Evolutionary conservation across 2,797 vertebrate genomes (phyloP).

Genomic region (Typhlichthys subterraneus): DNA sequence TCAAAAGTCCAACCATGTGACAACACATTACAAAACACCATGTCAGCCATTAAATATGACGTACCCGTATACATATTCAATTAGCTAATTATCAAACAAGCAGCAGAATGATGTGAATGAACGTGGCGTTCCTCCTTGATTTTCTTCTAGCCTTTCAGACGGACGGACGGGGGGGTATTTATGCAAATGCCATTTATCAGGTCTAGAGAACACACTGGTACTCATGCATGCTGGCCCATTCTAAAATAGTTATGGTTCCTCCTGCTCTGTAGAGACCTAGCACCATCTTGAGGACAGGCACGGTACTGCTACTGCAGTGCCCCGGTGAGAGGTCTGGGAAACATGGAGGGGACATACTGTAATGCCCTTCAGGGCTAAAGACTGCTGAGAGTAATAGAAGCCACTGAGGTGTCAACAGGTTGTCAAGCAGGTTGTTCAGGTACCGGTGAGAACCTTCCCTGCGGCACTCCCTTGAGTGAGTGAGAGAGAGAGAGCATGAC

Average conservation of each 20-base stretch:
- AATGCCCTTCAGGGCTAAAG: too few species aligned
- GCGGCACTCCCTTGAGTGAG: too few species aligned
- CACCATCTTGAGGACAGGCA: conserved; percentile 73
- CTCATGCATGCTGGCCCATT: conserved; percentile 34
- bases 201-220: conserved; percentile 57
- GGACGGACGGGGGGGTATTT: conserved; percentile 57
- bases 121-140: conserved; percentile 54
- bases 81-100: conserved; percentile 72
- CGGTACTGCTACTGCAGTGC: background rate
- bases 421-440: too few species aligned
- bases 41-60: conserved; percentile 67
- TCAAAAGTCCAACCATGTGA: conserved; percentile 47
- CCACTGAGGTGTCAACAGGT: too few species aligned
- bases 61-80: conserved; percentile 77
- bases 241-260: conserved; percentile 1
- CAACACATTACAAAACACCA: conserved; percentile 65
- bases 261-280: conserved; percentile 54
- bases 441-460: too few species aligned
- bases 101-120: conserved; percentile 61
- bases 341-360: background rate
- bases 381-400: too few species aligned
- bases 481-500: background rate
- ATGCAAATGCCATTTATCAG: conserved; percentile 78
- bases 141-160: conserved; percentile 52
- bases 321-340: background rate